Conservation (phyloP, 2,888 invertebrate species). For the Electrophaes corylata region DNA sequence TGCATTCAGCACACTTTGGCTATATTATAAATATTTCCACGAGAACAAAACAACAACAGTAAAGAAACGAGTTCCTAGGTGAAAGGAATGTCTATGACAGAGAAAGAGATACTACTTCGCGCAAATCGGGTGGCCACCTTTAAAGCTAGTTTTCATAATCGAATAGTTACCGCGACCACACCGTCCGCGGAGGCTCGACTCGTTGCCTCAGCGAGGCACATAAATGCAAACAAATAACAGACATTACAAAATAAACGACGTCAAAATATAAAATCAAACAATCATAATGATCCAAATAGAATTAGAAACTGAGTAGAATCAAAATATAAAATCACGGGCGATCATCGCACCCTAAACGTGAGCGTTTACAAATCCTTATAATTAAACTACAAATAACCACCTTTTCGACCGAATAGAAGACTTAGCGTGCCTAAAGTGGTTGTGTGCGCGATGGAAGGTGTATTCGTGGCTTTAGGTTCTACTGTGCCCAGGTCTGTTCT, state of each 20-base stretch:
- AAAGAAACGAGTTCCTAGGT: slow-evolving; percentile 33
- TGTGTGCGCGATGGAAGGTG: slow-evolving; percentile 52
- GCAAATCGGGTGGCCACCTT: slow-evolving; percentile 29
- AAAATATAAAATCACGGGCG: slow-evolving; percentile 39
- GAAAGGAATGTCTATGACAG: slow-evolving; percentile 41
- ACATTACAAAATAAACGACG: slow-evolving; percentile 54
- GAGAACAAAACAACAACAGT: slow-evolving; percentile 26
- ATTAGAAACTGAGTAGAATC: slow-evolving; percentile 32
- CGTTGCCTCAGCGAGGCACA: slow-evolving; percentile 43
- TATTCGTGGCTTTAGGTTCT: slow-evolving; percentile 35
- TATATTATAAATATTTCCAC: slow-evolving; percentile 25
- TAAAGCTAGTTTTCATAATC: slow-evolving; percentile 38
- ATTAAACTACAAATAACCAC: slow-evolving; percentile 86
- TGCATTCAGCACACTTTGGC: slow-evolving; percentile 31
- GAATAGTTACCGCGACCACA: slow-evolving; percentile 33
- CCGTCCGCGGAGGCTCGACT: slow-evolving; percentile 31
- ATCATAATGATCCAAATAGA: slow-evolving; percentile 25
- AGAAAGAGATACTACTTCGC: slow-evolving; percentile 29
- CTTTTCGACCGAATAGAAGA: slow-evolving; percentile 93
- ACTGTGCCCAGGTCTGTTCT: slow-evolving; percentile 62
- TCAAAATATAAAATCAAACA: slow-evolving; percentile 45
- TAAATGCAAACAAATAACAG: slow-evolving; percentile 71
- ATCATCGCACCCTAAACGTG: slow-evolving; percentile 21
- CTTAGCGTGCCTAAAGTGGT: slow-evolving; percentile 89
- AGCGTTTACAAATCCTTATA: slow-evolving; percentile 11